Base-by-base conservation (phyloP, 2,797 vertebrate species). In the Hipposideros larvatus region DNA sequence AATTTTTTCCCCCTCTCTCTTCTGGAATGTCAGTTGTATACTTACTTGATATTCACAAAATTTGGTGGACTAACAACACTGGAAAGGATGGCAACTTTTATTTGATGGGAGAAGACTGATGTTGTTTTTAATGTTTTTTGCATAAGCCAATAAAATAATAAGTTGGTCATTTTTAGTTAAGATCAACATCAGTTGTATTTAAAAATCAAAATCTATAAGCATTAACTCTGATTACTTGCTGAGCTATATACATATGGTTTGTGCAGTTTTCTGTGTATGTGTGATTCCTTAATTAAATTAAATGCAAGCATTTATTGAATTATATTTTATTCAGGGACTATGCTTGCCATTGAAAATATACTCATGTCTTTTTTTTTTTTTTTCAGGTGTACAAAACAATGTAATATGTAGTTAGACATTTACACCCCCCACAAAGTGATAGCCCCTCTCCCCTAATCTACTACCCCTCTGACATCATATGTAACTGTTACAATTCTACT, bases 1-100 rank as follows among this genome's bases (percentile, higher is more conserved):
- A 97, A 98, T 55, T 41, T 13, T 79, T 95, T 87, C 87, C 61
- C 37, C 0, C 37, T 73, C 18, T 79, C 18, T 48, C 14, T 91
- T 66, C 21, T 80, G 18, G 24, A 73, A 5, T 91, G 21, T 73
- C n/a, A 73, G 31, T 86, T 70, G 34, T 28, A 21, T 83, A 28
- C 31, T 83, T 80, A 83, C 7, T 83, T 96, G 90, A 46, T 82
- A 34, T 5, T 66, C 43, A 65, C 34, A 94, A 31, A 71, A 37
- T 87, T 83, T 94, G 18, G 43, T 95, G 8, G 28, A 86, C 71
- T 85, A 95, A 80, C 11, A 93, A 16, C 48, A 68, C 9, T 87
- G n/a, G 48, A 83, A 66, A 84, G 1, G 48, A 79, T 48, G 74
- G 34, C 34, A 53, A 37, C 57, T 83, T 86, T 93, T 53, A 18